Evolutionary conservation across 2,888 invertebrate genomes (phyloP), one percentile per base, ranked within the genome.

Genomic region (Dolichopus griseipennis): DNA sequence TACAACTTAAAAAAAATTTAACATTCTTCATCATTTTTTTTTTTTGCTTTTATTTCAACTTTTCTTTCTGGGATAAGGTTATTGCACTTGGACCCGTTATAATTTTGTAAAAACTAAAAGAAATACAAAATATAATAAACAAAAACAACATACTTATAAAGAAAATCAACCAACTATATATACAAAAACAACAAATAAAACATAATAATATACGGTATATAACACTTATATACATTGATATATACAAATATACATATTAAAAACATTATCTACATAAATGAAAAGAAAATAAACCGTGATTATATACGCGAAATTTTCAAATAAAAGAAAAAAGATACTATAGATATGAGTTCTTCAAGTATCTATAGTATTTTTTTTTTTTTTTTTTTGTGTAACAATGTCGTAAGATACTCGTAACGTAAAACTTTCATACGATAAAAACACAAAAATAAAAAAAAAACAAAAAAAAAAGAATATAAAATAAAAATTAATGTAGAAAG

Each of bases 221-320:
- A n/a, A n/a, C n/a, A n/a, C n/a, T n/a, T n/a, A n/a, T n/a, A n/a
- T n/a, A n/a, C n/a, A n/a, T n/a, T n/a, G n/a, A n/a, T n/a, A n/a
- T n/a, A n/a, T n/a, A n/a, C n/a, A 18, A 52, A 52, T 6, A 18
- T 12, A 18, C 52, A 52, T 1, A 52, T 18, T 52, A 37, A 37
- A 37, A 37, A 37, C 37, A 37, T 27, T 27, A 27, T 27, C 27
- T 27, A 27, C 5, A 27, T 27, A 27, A 4, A 27, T 2, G 27
- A 52, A n/a, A 52, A 52, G 52, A 52, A 52, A 52, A 52, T 52
- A 52, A 52, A 52, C 52, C 52, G 52, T 52, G 52, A 52, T 52
- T 52, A 52, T 52, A 7, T 52, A 52, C 52, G 52, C 52, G 52
- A 52, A 52, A 15, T 52, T 27, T 52, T 52, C 52, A 52, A 52